Evolutionary conservation across 2,888 invertebrate genomes (phyloP).

Genomic region (Heliconius cydno): DNA sequence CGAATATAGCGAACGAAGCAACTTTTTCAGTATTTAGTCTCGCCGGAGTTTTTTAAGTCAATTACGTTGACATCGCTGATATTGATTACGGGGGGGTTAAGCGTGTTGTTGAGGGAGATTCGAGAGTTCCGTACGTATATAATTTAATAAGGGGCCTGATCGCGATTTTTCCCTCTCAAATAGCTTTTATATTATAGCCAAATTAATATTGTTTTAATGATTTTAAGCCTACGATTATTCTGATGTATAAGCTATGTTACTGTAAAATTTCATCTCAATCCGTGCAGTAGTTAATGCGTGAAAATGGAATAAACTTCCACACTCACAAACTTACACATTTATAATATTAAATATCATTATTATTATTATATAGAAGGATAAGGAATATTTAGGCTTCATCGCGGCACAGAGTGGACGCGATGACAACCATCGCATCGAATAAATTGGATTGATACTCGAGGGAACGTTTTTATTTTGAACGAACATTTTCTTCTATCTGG

Average conservation of each 20-base stretch:
- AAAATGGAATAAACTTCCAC: background rate
- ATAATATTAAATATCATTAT: background rate
- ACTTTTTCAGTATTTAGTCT: slow-evolving; percentile 59
- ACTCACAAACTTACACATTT: background rate
- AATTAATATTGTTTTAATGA: background rate
- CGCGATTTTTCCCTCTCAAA: background rate
- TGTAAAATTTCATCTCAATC: background rate
- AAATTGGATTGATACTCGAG: background rate
- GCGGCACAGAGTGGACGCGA: no score
- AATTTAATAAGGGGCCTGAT: background rate
- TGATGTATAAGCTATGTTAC: background rate
- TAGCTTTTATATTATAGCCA: background rate
- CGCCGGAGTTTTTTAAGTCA: slow-evolving; percentile 58
- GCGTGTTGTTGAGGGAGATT: slow-evolving; percentile 32
- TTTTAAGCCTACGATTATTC: background rate
- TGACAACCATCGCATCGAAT: no score
- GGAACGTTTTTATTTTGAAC: background rate
- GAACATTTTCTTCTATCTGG: background rate
- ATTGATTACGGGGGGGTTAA: slow-evolving; percentile 53
- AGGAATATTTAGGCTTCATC: no score
- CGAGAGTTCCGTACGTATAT: slow-evolving; percentile 1
- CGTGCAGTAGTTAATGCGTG: background rate
- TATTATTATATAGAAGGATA: no score
- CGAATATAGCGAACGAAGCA: slow-evolving; percentile 44
- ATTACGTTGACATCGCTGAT: slow-evolving; percentile 57